Percentiles rank a stretch among this genome's conserved stretches.
Conservation (phyloP, 35 echinoderm and acorn worm genomes). For the Holothuria glaberrima region DNA sequence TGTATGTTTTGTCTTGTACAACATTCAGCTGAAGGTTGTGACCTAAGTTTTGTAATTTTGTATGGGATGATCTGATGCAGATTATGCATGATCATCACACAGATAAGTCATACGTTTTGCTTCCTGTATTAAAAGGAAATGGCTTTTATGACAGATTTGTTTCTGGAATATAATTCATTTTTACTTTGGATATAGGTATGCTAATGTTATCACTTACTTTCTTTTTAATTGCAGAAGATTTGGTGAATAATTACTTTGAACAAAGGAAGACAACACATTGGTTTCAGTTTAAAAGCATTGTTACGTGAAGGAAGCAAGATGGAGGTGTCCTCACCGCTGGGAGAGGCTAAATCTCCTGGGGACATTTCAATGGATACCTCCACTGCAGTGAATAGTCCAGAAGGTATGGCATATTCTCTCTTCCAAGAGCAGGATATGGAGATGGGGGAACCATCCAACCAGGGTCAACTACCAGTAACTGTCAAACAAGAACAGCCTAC, state of each 20-base stretch:
- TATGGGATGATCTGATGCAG: no score
- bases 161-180: no score
- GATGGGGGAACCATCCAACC: background rate
- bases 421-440: constrained; percentile 52
- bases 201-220: background rate
- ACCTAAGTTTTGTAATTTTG: no score
- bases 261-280: background rate
- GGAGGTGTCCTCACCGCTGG: constrained; percentile 19
- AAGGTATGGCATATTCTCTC: constrained; percentile 32
- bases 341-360: constrained; percentile 13
- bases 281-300: background rate
- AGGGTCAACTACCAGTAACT: background rate
- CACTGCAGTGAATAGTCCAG: constrained; percentile 28
- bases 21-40: no score
- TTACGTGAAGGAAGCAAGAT: background rate
- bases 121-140: no score
- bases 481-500: background rate
- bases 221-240: background rate
- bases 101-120: no score
- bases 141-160: no score
- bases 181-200: no score
- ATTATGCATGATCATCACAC: no score
- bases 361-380: constrained; percentile 37
- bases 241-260: background rate
- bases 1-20: no score